These are phyloP conservation scores for Scaptomyza montana DNA, from an alignment of 1,140 invertebrate species.

Conservation along the genomic window DNA sequence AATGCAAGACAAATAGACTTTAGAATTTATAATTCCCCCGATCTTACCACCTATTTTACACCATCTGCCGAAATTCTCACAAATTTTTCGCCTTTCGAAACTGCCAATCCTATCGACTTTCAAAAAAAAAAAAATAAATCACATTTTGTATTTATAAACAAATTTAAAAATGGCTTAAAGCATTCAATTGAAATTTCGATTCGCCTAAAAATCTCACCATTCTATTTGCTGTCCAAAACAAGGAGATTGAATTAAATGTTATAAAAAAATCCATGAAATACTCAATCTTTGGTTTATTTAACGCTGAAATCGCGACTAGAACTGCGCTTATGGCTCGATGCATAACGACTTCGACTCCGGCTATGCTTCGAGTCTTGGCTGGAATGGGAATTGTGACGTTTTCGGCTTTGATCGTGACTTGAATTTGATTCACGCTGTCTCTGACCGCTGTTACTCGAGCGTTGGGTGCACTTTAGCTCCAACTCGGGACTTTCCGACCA, in stretches of 20 bases:
- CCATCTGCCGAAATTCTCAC: slow-evolving; percentile 29
- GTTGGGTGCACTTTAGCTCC: slow-evolving; percentile 46
- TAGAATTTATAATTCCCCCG: slow-evolving; percentile 79
- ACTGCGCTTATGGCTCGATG: slow-evolving; percentile 7
- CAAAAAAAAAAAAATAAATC: slow-evolving; percentile 3
- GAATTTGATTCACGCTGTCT: slow-evolving; percentile 32
- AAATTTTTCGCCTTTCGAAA: slow-evolving; percentile 52
- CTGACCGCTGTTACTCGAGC: not conserved
- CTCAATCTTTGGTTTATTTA: slow-evolving; percentile 46
- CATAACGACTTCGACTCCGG: not conserved
- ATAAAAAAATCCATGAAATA: slow-evolving; percentile 67
- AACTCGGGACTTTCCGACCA: slow-evolving; percentile 90
- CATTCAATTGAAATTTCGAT: slow-evolving; percentile 29
- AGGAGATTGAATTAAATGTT: slow-evolving; percentile 80
- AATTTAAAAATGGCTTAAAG: slow-evolving; percentile 38
- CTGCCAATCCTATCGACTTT: slow-evolving; percentile 54
- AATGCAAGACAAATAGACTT: slow-evolving; percentile 83
- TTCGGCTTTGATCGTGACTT: not conserved
- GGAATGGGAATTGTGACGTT: not conserved
- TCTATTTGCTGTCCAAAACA: slow-evolving; percentile 53
- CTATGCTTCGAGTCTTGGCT: not conserved
- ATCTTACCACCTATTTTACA: slow-evolving; percentile 61
- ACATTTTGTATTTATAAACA: slow-evolving; percentile 59
- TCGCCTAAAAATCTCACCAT: slow-evolving; percentile 56
- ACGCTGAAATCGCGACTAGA: not conserved